Evolutionary conservation across 2,797 vertebrate species (phyloP), one percentile per base, ranked within the genome.

Genomic region (Xyrichtys novacula): DNA sequence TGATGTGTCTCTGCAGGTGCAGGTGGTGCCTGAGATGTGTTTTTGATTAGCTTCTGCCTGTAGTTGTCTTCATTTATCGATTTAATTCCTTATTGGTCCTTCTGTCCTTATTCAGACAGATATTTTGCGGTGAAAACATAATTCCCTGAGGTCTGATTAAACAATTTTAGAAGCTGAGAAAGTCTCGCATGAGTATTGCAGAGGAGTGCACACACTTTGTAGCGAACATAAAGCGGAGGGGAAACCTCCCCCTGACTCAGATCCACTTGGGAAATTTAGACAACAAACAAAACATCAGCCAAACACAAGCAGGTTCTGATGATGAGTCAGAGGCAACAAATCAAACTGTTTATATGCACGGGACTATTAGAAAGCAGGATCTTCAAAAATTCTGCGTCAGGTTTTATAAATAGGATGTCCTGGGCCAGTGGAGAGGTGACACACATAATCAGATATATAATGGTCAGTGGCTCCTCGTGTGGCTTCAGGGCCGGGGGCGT

Each of bases 241-340:
- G 70, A 44, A 71, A 60, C 43, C 72, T 71, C 83, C 78, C 74
- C 63, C 75, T 80, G 84, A 80, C 79, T 85, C 81, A 86, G 86
- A 81, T 86, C 75, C 83, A 79, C 84, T 82, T 83, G 80, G 84
- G 82, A 83, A 81, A 88, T 89, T 90, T 86, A 83, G 88, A 87
- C 78, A 89, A 89, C 87, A 91, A 88, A 88, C 83, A 82, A 74
- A 90, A 88, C 83, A 80, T 90, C 81, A 86, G 83, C 78, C 80
- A 87, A 34, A 87, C 77, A 88, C 80, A 83, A 85, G 76, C 78
- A 48, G 66, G 71, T 48, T 66, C 76, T 81, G 56, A 79, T 80
- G 74, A 86, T 87, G 83, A 87, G 65, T 88, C 85, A 85, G 64
- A 81, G 29, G 79, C 69, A 66, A 84, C 71, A 81, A 73, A 77